phyloP scores from a whole-genome alignment of 2,113 vertebrate genomes.

The Monopterus albus region DNA sequence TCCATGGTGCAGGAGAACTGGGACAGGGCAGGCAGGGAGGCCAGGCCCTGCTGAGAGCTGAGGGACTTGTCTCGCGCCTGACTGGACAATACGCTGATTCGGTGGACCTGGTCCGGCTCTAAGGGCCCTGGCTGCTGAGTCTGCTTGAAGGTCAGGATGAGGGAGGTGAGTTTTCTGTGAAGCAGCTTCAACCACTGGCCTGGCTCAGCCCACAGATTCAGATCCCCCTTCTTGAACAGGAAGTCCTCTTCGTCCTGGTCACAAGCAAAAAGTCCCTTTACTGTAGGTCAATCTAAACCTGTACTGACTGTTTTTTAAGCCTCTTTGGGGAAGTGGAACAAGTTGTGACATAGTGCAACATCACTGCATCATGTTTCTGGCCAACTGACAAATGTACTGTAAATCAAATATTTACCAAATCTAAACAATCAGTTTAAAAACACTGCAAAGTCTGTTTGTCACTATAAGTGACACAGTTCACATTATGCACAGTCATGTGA shows the following conservation, averaged over 20 bases:
- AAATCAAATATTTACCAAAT: no score
- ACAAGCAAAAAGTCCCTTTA: slow-evolving; percentile 11
- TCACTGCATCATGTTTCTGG: not conserved
- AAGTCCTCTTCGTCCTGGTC: slow-evolving; percentile 89
- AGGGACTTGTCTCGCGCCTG: slow-evolving; percentile 66
- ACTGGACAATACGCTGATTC: slow-evolving; percentile 67
- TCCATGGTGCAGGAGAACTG: slow-evolving; percentile 88
- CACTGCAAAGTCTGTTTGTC: no score
- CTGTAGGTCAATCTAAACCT: not conserved
- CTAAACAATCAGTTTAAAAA: slow-evolving; percentile 4
- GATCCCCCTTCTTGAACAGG: slow-evolving; percentile 92
- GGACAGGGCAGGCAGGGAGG: slow-evolving; percentile 82
- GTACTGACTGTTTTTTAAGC: not conserved
- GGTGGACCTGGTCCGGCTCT: slow-evolving; percentile 39
- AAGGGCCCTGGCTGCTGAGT: slow-evolving; percentile 4
- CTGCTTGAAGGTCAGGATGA: slow-evolving; percentile 44
- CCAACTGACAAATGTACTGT: no score
- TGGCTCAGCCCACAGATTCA: slow-evolving; percentile 95
- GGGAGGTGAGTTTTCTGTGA: slow-evolving; percentile 80
- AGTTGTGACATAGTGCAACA: not conserved
- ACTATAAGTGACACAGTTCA: no score
- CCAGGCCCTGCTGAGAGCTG: slow-evolving; percentile 66
- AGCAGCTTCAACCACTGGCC: slow-evolving; percentile 86
- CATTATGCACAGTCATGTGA: no score
- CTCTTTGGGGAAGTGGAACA: not conserved